These are phyloP conservation scores for Porites divaricata DNA, from an alignment of 92 coral and sea anemone species.

Conservation along the genomic window DNA sequence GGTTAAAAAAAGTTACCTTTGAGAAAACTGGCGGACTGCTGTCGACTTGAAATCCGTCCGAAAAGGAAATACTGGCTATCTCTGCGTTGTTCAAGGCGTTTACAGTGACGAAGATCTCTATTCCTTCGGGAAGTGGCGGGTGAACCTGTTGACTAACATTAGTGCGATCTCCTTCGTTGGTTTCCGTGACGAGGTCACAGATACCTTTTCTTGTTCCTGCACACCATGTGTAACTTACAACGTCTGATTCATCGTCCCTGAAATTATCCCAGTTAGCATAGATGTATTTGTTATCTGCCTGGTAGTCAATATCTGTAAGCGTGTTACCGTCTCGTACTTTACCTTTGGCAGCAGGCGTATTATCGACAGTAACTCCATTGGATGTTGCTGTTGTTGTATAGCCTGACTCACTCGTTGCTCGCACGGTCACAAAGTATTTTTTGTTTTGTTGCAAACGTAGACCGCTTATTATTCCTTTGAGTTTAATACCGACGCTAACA, in stretches of 20 bases:
- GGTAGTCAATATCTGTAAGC: slow-evolving; percentile 64
- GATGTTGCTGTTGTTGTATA: slow-evolving; percentile 62
- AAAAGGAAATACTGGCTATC: slow-evolving; percentile 49
- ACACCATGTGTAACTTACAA: slow-evolving; percentile 71
- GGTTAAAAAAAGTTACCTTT: slow-evolving; percentile 42
- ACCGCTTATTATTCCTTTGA: slow-evolving; percentile 56
- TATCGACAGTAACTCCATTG: slow-evolving; percentile 69
- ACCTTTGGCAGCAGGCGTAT: slow-evolving; percentile 73
- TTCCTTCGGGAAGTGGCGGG: slow-evolving; percentile 68
- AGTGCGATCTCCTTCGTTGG: slow-evolving; percentile 47
- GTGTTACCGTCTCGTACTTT: slow-evolving; percentile 72
- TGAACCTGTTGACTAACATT: slow-evolving; percentile 36
- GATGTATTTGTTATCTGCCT: slow-evolving; percentile 64
- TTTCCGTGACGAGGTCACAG: slow-evolving; percentile 80
- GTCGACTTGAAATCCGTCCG: slow-evolving; percentile 79
- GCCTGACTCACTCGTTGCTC: slow-evolving; percentile 79
- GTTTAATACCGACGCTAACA: slow-evolving; percentile 41
- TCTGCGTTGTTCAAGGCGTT: slow-evolving; percentile 79
- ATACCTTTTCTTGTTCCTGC: slow-evolving; percentile 84
- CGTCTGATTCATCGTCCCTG: slow-evolving; percentile 77
- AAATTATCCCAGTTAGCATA: slow-evolving; percentile 89
- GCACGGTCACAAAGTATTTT: slow-evolving; percentile 69
- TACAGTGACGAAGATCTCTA: slow-evolving; percentile 65
- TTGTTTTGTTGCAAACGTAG: slow-evolving; percentile 62
- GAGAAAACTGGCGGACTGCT: slow-evolving; percentile 72